These are phyloP conservation scores for Drosophila peninsularis DNA, from an alignment of 2,888 invertebrate genomes.

Conservation along the genomic window DNA sequence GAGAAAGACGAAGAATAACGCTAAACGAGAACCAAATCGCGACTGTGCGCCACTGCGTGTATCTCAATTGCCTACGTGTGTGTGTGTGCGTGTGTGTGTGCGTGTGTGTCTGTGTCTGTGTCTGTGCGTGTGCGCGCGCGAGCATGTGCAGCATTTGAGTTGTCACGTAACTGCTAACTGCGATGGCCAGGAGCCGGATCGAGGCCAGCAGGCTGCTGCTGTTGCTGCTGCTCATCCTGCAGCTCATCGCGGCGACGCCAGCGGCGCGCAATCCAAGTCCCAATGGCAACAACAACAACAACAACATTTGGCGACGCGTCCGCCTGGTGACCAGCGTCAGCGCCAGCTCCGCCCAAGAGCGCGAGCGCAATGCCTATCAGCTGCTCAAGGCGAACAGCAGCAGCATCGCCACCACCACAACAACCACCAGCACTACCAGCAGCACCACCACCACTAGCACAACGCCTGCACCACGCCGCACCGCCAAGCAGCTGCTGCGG, in stretches of 20 bases:
- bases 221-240: constrained; percentile 62
- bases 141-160: constrained; percentile 69
- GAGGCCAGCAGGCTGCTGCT: constrained; percentile 64
- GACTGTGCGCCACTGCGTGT: constrained; percentile 18
- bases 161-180: constrained; percentile 46
- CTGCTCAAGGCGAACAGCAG: constrained; percentile 56
- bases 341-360: constrained; percentile 53
- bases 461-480: constrained; percentile 32
- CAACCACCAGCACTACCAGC: constrained; percentile 16
- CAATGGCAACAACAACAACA: constrained; percentile 41
- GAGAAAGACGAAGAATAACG: constrained; percentile 43
- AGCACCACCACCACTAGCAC: constrained; percentile 20
- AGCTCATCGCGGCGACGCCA: constrained; percentile 65
- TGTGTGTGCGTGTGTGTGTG: constrained; percentile 14
- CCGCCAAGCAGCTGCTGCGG: constrained; percentile 72
- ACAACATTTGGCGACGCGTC: constrained; percentile 71
- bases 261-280: constrained; percentile 62
- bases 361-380: constrained; percentile 73
- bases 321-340: constrained; percentile 67
- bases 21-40: constrained; percentile 36
- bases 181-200: constrained; percentile 61
- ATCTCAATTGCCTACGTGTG: constrained; percentile 7
- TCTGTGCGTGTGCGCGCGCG: constrained; percentile 36
- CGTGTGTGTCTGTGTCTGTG: constrained; percentile 16
- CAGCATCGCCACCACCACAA: constrained; percentile 22